These are phyloP conservation scores for Peromyscus maniculatus DNA, from an alignment of 2,113 vertebrate genomes.

Conservation along the genomic window DNA sequence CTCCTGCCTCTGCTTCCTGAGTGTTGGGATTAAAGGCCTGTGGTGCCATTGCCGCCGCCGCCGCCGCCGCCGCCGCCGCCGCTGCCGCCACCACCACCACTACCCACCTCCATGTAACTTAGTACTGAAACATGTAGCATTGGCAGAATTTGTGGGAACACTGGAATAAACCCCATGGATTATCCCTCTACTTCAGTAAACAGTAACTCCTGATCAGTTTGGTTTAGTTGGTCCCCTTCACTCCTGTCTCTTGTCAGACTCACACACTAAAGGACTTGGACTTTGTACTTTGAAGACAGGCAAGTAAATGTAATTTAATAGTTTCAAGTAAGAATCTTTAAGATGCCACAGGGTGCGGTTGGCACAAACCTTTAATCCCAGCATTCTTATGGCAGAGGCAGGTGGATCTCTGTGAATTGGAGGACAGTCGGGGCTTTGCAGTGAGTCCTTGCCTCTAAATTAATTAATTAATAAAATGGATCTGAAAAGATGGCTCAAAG, in stretches of 20 bases:
- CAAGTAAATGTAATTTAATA: background rate
- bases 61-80: no score
- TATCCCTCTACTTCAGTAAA: background rate
- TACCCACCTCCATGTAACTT: background rate
- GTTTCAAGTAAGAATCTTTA: constrained; percentile 28
- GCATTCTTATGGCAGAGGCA: background rate
- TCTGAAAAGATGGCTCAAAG: background rate
- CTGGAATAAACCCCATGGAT: background rate
- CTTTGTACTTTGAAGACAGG: background rate
- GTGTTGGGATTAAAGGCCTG: no score
- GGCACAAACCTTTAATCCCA: background rate
- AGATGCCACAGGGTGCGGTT: background rate
- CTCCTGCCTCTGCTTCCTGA: no score
- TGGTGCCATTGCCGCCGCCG: no score
- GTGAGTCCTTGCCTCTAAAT: background rate
- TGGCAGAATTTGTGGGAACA: background rate
- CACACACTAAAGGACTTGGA: background rate
- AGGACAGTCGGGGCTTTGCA: background rate
- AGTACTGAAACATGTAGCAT: background rate
- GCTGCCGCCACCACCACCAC: no score
- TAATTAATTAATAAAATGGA: background rate
- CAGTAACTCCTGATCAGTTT: background rate
- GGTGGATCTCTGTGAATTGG: background rate
- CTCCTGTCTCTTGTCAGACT: background rate
- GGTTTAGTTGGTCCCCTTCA: background rate